Percentiles rank a stretch among this genome's conserved stretches.
These are phyloP conservation scores for Schlechtendalia chinensis DNA, from an alignment of 1,140 invertebrate species.

Conservation along the genomic window DNA sequence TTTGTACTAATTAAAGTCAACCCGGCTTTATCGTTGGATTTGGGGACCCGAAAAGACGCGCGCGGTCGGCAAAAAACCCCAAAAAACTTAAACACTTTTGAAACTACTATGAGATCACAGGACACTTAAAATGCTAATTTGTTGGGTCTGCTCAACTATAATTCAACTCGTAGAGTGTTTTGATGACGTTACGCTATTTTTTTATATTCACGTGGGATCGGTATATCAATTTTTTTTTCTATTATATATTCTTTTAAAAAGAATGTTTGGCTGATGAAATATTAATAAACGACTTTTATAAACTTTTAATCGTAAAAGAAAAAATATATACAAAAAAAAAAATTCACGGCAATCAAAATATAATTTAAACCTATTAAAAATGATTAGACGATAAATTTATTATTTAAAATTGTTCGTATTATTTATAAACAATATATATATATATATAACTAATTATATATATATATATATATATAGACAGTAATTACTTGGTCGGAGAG, in stretches of 20 bases:
- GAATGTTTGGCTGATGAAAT: not conserved
- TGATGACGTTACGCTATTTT: not conserved
- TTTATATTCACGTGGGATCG: not conserved
- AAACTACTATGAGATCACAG: slow-evolving; percentile 32
- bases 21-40: slow-evolving; percentile 39
- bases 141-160: slow-evolving; percentile 11
- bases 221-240: not conserved
- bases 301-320: not conserved
- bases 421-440: too few relatives aligned
- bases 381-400: too few relatives aligned
- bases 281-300: not conserved
- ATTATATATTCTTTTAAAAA: not conserved
- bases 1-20: slow-evolving; percentile 48
- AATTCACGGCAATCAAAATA: not conserved
- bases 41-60: not conserved
- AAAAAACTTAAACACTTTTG: slow-evolving; percentile 47
- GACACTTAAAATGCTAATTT: slow-evolving; percentile 48
- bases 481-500: too few relatives aligned
- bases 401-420: too few relatives aligned
- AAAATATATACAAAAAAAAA: not conserved
- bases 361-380: not conserved
- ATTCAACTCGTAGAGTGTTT: slow-evolving; percentile 18
- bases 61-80: not conserved
- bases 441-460: too few relatives aligned
- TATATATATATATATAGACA: too few relatives aligned